Conservation (phyloP, 2,888 invertebrate genomes). For the Homarus gammarus region DNA sequence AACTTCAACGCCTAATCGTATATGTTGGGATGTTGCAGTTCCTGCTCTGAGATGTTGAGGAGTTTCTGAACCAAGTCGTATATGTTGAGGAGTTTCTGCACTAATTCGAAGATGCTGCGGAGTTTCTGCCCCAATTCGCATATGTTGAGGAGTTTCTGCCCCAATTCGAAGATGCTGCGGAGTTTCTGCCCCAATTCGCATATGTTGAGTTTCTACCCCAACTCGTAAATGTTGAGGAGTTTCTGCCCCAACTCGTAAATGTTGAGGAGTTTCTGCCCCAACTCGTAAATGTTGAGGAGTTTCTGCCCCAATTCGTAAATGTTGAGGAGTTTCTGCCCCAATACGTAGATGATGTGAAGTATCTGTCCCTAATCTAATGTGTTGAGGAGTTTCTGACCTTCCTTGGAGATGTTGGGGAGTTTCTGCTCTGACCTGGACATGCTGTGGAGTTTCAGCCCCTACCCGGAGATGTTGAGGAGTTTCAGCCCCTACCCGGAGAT, state of each 20-base stretch:
- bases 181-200: conserved; percentile 36
- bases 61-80: conserved; percentile 51
- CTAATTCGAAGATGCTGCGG: conserved; percentile 53
- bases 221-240: conserved; percentile 22
- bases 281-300: conserved; percentile 30
- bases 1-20: conserved; percentile 33
- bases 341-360: conserved; percentile 51
- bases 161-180: conserved; percentile 49
- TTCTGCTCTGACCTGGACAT: conserved; percentile 23
- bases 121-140: conserved; percentile 43
- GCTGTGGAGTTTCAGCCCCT: conserved; percentile 46
- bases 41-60: conserved; percentile 43
- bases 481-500: conserved; percentile 53
- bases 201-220: conserved; percentile 26
- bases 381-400: conserved; percentile 47
- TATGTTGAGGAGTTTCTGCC: conserved; percentile 57
- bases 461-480: conserved; percentile 60
- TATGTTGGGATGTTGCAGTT: conserved; percentile 54
- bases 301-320: conserved; percentile 49
- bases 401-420: conserved; percentile 25
- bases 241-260: conserved; percentile 9
- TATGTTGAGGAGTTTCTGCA: conserved; percentile 53
- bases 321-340: conserved; percentile 36
- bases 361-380: conserved; percentile 23
- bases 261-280: conserved; percentile 38